These are phyloP conservation scores for Drosophila ochracea DNA, from an alignment of 2,888 invertebrate species.

Conservation along the genomic window DNA sequence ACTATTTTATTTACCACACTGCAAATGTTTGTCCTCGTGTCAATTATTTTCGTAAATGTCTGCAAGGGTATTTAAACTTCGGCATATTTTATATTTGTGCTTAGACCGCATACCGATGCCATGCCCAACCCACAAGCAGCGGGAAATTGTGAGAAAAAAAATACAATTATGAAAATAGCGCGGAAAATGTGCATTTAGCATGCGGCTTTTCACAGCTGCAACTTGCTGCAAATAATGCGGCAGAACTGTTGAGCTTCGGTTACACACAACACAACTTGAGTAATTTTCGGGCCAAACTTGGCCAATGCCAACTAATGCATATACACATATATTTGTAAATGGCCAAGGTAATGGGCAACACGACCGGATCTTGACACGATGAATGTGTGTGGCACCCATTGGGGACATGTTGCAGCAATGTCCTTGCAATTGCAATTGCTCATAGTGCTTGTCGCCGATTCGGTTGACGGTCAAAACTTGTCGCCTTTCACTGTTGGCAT, in stretches of 20 bases:
- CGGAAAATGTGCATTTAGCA: conserved; percentile 47
- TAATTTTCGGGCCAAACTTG: conserved; percentile 23
- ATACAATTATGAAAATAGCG: conserved; percentile 68
- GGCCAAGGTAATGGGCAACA: conserved; percentile 50
- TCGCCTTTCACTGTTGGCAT: conserved; percentile 63
- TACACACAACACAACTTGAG: background rate
- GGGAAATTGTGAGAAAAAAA: conserved; percentile 63
- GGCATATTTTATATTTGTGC: conserved; percentile 45
- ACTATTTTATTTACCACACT: background rate
- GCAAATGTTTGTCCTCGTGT: background rate
- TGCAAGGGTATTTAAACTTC: conserved; percentile 2
- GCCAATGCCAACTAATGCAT: conserved; percentile 38
- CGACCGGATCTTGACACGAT: conserved; percentile 7
- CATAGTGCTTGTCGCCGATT: conserved; percentile 17
- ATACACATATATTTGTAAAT: conserved; percentile 3
- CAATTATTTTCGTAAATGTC: background rate
- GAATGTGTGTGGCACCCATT: conserved; percentile 13
- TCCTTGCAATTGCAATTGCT: conserved; percentile 45
- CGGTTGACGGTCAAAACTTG: conserved; percentile 37
- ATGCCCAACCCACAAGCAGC: conserved; percentile 3
- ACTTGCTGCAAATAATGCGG: conserved; percentile 17
- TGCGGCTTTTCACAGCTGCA: conserved; percentile 38
- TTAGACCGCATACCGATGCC: conserved; percentile 7
- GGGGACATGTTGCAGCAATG: conserved; percentile 50
- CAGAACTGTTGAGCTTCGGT: conserved; percentile 40